These are phyloP conservation scores for Carettochelys insculpta DNA, from an alignment of 2,113 vertebrate species.

Conservation along the genomic window DNA sequence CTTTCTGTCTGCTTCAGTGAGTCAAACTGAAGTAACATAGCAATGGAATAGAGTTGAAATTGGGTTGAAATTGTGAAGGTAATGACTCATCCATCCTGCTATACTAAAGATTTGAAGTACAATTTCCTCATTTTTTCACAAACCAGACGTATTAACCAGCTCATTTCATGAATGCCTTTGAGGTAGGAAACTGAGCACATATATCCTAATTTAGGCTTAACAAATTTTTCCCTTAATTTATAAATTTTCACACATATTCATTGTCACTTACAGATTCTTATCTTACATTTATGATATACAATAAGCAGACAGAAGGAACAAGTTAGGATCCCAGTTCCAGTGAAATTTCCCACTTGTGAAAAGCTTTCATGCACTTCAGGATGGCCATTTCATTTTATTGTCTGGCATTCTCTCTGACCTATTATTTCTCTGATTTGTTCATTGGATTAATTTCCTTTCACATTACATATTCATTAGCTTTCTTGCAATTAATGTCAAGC, in stretches of 20 bases:
- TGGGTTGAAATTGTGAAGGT: background rate
- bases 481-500: background rate
- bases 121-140: background rate
- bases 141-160: background rate
- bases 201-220: background rate
- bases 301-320: background rate
- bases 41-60: fast-evolving
- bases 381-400: background rate
- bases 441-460: background rate
- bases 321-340: background rate
- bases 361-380: background rate
- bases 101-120: background rate
- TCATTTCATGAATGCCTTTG: background rate
- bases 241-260: background rate
- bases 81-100: background rate
- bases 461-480: background rate
- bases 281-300: background rate
- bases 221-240: background rate
- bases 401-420: background rate
- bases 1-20: background rate
- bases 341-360: background rate
- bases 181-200: background rate
- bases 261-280: background rate
- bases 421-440: background rate
- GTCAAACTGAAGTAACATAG: background rate